These are phyloP conservation scores for Hyposmocoma kahamanoa DNA, from an alignment of 1,140 invertebrate species.

Conservation along the genomic window DNA sequence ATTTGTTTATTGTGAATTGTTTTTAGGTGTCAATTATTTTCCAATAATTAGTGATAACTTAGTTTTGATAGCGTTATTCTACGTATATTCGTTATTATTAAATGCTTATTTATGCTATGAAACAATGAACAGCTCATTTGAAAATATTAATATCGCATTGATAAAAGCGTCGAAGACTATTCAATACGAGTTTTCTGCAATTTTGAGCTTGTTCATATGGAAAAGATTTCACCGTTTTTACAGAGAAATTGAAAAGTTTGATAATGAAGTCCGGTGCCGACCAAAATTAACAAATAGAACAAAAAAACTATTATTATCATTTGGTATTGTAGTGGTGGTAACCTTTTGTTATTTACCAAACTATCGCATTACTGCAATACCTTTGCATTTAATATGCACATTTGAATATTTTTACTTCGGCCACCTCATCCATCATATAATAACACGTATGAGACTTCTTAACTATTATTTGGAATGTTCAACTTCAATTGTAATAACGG, in stretches of 20 bases:
- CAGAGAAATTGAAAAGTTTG: constrained; percentile 22
- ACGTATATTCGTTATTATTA: too few relatives aligned
- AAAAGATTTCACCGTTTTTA: constrained; percentile 22
- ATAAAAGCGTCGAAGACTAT: too few relatives aligned
- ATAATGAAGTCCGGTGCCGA: constrained; percentile 22
- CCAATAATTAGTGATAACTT: too few relatives aligned
- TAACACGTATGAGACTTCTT: constrained; percentile 25
- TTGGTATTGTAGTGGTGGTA: too few relatives aligned
- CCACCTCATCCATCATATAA: constrained; percentile 28
- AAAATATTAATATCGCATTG: too few relatives aligned
- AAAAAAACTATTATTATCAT: constrained; percentile 1
- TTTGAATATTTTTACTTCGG: constrained; percentile 31
- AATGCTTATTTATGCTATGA: too few relatives aligned
- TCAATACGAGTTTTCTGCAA: neutral
- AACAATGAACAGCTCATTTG: too few relatives aligned
- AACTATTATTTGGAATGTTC: constrained; percentile 28
- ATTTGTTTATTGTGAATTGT: too few relatives aligned
- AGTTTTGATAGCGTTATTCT: too few relatives aligned
- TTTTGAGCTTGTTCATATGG: neutral
- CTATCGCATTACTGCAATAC: too few relatives aligned
- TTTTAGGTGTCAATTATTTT: too few relatives aligned
- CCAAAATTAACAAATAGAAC: constrained; percentile 16
- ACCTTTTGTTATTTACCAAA: too few relatives aligned
- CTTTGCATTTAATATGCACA: constrained; percentile 13
- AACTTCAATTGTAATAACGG: constrained; percentile 14